phyloP scores from a whole-genome alignment of 2,113 vertebrate genomes.

The Orientallactaga bullata region DNA sequence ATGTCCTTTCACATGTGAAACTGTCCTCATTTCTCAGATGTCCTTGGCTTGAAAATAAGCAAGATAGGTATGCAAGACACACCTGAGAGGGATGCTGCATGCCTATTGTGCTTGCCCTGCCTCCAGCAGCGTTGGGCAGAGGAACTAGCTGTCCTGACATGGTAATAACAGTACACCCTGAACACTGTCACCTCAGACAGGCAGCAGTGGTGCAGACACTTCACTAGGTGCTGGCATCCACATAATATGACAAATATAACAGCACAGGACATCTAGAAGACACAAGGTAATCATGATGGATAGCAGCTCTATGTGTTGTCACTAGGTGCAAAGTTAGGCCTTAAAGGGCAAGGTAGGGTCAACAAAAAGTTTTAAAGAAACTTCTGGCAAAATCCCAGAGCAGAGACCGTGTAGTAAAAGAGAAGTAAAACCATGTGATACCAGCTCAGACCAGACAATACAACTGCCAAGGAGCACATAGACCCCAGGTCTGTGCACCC shows the following conservation, averaged over 20 bases:
- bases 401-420: background rate
- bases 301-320: background rate
- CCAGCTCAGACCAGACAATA: background rate
- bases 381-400: background rate
- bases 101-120: background rate
- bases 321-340: background rate
- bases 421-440: background rate
- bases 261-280: background rate
- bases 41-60: background rate
- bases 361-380: background rate
- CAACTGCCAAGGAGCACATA: background rate
- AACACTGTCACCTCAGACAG: background rate
- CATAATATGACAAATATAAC: background rate
- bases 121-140: background rate
- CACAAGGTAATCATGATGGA: too few relatives aligned
- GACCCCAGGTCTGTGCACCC: fast-evolving
- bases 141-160: background rate
- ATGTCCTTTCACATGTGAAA: background rate
- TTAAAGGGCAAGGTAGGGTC: too few relatives aligned
- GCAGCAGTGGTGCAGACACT: background rate
- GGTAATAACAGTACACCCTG: background rate
- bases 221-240: background rate
- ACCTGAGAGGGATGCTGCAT: background rate
- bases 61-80: too few relatives aligned
- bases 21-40: background rate